Evolutionary conservation across 2,797 vertebrate species (phyloP), one percentile per base, ranked within the genome.

Genomic region (Prunella strophiata): DNA sequence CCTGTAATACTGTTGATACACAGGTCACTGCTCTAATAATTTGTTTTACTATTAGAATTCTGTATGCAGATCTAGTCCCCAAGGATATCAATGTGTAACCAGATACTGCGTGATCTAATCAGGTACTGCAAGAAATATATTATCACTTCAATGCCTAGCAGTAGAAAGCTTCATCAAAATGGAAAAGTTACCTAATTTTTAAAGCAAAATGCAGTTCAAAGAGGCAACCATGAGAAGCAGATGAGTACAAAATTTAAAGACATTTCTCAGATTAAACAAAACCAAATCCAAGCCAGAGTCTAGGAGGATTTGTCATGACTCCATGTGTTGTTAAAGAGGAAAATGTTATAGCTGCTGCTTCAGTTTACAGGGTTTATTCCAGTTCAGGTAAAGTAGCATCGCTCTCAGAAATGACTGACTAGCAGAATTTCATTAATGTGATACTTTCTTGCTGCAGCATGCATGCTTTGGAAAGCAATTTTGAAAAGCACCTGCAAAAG

Each of bases 21-120:
- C 43, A 89, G 91, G 72, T 92, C 73, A 80, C 40, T 72, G 29
- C 65, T 95, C 54, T 83, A 85, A 91, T 93, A 1, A 88, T 95
- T 94, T 96, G 68, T 74, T 95, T 83, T 88, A 80, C 47, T 34
- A 63, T 95, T 96, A 86, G 88, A 95, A 92, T 94, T 89, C 78
- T 73, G n/a, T 80, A 94, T 81, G 76, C 79, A 85, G 78, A 89
- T 93, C 54, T 80, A 58, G 40, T 88, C 91, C 40, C 62, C 34
- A 66, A 55, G 62, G 82, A 62, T 92, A 89, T 91, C 73, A 75
- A 1, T 50, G 26, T 89, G 62, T 91, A 95, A 92, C 66, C 79
- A 94, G 75, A 95, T 85, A 89, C 32, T 80, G 36, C 14, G 1
- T 93, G 68, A 93, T 81, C 75, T 96, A 85, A 93, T 89, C 65